Conservation (phyloP, 2,888 invertebrate species). For the Orthonychiurus folsomi region DNA sequence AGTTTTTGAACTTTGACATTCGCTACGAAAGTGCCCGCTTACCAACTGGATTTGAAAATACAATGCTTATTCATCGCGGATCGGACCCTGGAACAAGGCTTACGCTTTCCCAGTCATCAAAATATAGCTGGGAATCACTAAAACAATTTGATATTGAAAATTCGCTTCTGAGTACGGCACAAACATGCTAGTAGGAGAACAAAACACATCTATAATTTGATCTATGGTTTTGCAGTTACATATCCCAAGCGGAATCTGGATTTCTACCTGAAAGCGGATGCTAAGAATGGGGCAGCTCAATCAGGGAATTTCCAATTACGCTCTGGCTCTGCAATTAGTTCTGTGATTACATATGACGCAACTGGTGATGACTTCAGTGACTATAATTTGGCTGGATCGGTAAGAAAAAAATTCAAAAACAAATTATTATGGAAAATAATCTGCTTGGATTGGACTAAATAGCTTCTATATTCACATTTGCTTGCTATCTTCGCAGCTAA, state of each 20-base stretch:
- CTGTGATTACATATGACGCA: slow-evolving; percentile 19
- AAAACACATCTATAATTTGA: slow-evolving; percentile 11
- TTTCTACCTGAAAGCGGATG: slow-evolving; percentile 51
- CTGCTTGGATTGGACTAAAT: no score
- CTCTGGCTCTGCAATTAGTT: slow-evolving; percentile 13
- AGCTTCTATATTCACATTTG: neutral
- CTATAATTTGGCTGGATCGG: neutral
- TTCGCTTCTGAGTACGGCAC: slow-evolving; percentile 31
- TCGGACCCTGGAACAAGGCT: slow-evolving; percentile 43
- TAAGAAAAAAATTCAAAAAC: neutral
- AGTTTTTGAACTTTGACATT: slow-evolving; percentile 47
- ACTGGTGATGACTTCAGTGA: slow-evolving; percentile 17
- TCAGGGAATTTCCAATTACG: slow-evolving; percentile 12
- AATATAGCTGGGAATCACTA: slow-evolving; percentile 26
- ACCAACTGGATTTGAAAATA: slow-evolving; percentile 10
- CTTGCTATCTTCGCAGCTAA: slow-evolving; percentile 3
- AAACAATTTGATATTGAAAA: slow-evolving; percentile 35
- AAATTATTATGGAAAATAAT: no score
- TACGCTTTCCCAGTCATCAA: slow-evolving; percentile 52
- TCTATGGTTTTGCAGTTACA: slow-evolving; percentile 48
- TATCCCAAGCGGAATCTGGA: slow-evolving; percentile 51
- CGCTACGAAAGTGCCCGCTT: slow-evolving; percentile 42
- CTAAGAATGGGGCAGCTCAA: slow-evolving; percentile 41
- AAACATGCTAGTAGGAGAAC: slow-evolving; percentile 8
- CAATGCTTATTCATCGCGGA: slow-evolving; percentile 8